These are phyloP conservation scores for Pyrgus malvae DNA, from an alignment of 2,888 invertebrate genomes.

Conservation along the genomic window DNA sequence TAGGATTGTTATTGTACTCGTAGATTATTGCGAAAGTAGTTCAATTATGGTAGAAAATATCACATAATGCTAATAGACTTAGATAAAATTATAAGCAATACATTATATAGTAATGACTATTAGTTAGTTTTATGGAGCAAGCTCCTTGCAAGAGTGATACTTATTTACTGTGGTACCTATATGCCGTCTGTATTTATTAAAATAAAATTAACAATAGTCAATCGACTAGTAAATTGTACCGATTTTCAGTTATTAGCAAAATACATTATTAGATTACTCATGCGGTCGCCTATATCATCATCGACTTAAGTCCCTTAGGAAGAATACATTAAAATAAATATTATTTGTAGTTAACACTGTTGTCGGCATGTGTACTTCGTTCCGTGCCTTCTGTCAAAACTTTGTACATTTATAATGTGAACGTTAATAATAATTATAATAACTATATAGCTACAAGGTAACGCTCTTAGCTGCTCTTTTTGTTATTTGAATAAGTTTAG, in stretches of 20 bases:
- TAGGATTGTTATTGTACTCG: conserved; percentile 13
- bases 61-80: conserved; percentile 35
- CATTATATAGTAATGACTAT: conserved; percentile 26
- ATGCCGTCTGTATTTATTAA: conserved; percentile 15
- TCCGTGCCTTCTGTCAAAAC: conserved; percentile 24
- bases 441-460: conserved; percentile 8
- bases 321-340: conserved; percentile 1
- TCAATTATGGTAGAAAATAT: conserved; percentile 30
- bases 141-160: conserved; percentile 22
- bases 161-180: conserved; percentile 20
- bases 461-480: conserved; percentile 20
- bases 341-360: conserved; percentile 17
- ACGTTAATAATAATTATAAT: conserved; percentile 2
- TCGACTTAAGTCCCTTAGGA: conserved; percentile 1
- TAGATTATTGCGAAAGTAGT: conserved; percentile 17
- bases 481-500: conserved; percentile 24
- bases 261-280: conserved; percentile 21
- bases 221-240: background rate
- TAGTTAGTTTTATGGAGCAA: conserved; percentile 17
- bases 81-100: conserved; percentile 40
- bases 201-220: background rate
- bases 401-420: conserved; percentile 23
- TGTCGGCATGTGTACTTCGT: conserved; percentile 22
- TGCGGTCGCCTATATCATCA: conserved; percentile 19
- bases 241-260: background rate